A percentile compares a stretch with the other conserved stretches of the same genome.
phyloP scores from a whole-genome alignment of 2,113 vertebrate genomes.

The Lepus timidus region DNA sequence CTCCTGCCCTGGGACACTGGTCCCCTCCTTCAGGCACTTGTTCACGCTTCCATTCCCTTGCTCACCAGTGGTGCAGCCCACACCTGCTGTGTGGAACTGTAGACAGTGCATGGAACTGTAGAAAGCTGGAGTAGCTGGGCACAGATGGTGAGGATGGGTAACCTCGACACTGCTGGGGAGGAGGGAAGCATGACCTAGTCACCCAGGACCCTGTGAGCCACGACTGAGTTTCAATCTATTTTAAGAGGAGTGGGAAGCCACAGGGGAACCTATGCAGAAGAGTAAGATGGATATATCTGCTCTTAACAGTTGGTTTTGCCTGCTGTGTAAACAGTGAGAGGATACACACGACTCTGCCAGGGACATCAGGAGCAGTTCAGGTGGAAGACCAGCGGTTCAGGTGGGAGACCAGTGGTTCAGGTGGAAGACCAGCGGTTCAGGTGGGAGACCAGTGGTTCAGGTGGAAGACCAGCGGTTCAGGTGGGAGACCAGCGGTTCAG shows the following conservation, averaged over 20 bases:
- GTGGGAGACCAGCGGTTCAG: not conserved
- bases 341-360: not conserved
- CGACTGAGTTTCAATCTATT: accelerated
- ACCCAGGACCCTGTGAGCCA: not conserved
- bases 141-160: no score
- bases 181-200: not conserved
- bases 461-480: no score
- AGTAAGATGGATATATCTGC: not conserved
- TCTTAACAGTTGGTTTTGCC: not conserved
- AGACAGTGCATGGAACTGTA: not conserved
- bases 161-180: not conserved
- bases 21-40: not conserved
- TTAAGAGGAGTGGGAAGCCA: not conserved
- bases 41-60: not conserved
- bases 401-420: not conserved
- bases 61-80: not conserved
- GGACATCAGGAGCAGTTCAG: not conserved
- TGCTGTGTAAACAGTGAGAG: not conserved
- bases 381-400: not conserved
- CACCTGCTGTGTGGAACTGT: not conserved
- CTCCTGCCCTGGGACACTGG: not conserved
- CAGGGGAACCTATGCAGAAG: not conserved
- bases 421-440: not conserved
- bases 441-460: not conserved
- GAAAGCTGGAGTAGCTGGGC: not conserved